Percentiles rank a stretch among this genome's conserved stretches.
Evolutionary conservation across 2,888 invertebrate species (phyloP).

Genomic region (Drosophila mulleri): DNA sequence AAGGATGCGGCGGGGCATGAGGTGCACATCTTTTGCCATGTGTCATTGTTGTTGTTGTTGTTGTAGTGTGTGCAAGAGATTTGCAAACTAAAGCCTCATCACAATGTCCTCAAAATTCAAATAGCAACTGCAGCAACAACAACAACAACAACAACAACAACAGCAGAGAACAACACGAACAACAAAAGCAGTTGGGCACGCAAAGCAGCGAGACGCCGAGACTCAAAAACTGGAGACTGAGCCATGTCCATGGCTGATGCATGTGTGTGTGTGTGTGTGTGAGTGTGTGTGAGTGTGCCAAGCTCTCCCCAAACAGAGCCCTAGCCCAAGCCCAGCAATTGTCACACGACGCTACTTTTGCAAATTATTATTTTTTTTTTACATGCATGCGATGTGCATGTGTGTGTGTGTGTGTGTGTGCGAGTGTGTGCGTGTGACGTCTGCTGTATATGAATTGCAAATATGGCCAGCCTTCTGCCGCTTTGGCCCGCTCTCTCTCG

Average conservation of each 20-base stretch:
- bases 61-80: constrained; percentile 73
- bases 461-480: constrained; percentile 59
- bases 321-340: constrained; percentile 55
- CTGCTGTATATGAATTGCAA: constrained; percentile 79
- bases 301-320: constrained; percentile 19
- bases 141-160: constrained; percentile 23
- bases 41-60: constrained; percentile 20
- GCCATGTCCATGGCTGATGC: constrained; percentile 8
- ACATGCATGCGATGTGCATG: constrained; percentile 9
- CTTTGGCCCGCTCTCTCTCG: constrained; percentile 12
- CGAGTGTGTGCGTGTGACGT: constrained; percentile 51
- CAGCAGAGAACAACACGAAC: constrained; percentile 26
- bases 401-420: constrained; percentile 23
- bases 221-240: constrained; percentile 46
- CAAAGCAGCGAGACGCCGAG: constrained; percentile 53
- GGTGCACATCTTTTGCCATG: constrained; percentile 45
- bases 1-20: neutral
- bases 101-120: constrained; percentile 81
- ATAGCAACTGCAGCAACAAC: constrained; percentile 68
- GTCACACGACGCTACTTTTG: constrained; percentile 81
- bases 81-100: constrained; percentile 83
- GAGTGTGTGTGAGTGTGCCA: neutral
- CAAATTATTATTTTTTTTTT: constrained; percentile 71
- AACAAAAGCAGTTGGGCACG: constrained; percentile 60
- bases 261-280: neutral